Conservation (phyloP, 1,140 invertebrate genomes). For the Pogonus chalceus region DNA sequence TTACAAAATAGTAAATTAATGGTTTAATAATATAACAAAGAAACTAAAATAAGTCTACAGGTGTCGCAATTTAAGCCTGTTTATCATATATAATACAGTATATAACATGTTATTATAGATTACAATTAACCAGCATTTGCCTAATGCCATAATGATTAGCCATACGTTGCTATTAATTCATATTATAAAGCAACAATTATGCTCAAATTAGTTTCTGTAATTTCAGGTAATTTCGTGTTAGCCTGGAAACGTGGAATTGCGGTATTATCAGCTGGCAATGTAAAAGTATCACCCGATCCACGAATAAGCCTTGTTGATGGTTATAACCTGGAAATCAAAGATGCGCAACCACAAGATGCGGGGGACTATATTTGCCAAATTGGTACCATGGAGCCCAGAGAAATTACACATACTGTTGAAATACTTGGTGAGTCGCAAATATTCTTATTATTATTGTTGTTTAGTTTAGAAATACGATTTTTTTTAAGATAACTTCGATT, state of each 20-base stretch:
- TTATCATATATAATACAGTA: no score
- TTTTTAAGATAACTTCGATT: no score
- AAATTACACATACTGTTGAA: conserved; percentile 48
- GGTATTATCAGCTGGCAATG: conserved; percentile 45
- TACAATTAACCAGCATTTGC: no score
- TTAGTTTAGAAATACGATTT: no score
- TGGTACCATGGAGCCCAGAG: conserved; percentile 43
- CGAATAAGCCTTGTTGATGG: conserved; percentile 42
- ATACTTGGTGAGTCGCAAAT: conserved; percentile 46
- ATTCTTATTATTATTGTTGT: no score
- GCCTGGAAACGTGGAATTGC: conserved; percentile 48
- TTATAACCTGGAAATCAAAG: conserved; percentile 45
- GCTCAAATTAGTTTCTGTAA: no score
- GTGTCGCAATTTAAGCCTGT: no score
- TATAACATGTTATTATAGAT: no score
- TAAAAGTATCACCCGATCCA: conserved; percentile 48
- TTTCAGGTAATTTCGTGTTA: conserved; percentile 41
- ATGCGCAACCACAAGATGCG: conserved; percentile 44
- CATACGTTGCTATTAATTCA: neutral
- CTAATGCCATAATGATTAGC: neutral
- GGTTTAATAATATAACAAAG: no score
- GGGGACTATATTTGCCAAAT: conserved; percentile 52
- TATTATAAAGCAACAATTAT: neutral
- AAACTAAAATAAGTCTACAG: no score
- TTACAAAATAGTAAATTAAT: no score